phyloP scores from a whole-genome alignment of 2,113 vertebrate genomes.

The Cyanoramphus novaezelandiae region DNA sequence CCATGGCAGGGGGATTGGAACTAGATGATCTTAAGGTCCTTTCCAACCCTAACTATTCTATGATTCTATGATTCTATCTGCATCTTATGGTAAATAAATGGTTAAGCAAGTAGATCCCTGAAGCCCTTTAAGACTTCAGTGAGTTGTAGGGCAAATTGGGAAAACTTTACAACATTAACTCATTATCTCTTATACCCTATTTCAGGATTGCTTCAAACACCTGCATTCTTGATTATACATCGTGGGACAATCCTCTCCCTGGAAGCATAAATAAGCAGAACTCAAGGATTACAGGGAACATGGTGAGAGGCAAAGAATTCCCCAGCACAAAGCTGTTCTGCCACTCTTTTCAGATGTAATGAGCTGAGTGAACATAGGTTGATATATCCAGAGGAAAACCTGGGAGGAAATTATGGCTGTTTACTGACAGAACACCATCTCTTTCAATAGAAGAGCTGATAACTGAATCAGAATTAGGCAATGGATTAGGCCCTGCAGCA shows the following conservation, averaged over 20 bases:
- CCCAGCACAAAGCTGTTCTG: neutral
- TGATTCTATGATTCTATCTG: neutral
- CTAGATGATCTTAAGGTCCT: too few relatives aligned
- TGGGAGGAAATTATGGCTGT: neutral
- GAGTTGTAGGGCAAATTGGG: neutral
- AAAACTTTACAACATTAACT: neutral
- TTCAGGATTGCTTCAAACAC: neutral
- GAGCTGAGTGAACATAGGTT: neutral
- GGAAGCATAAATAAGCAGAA: neutral
- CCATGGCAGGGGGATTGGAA: too few relatives aligned
- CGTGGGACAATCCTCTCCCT: neutral
- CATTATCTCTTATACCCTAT: neutral
- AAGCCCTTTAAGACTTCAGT: neutral
- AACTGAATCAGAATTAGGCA: neutral
- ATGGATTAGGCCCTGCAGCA: neutral
- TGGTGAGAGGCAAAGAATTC: neutral
- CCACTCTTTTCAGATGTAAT: neutral
- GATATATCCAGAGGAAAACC: neutral
- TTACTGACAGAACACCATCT: neutral
- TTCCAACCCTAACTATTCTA: too few relatives aligned
- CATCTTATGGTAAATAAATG: neutral
- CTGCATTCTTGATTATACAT: rapidly evolving
- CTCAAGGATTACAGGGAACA: neutral
- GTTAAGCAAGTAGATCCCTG: neutral
- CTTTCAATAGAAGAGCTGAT: neutral